Base-by-base conservation (phyloP, 2,888 invertebrate species). In the Lamproptera curius region DNA sequence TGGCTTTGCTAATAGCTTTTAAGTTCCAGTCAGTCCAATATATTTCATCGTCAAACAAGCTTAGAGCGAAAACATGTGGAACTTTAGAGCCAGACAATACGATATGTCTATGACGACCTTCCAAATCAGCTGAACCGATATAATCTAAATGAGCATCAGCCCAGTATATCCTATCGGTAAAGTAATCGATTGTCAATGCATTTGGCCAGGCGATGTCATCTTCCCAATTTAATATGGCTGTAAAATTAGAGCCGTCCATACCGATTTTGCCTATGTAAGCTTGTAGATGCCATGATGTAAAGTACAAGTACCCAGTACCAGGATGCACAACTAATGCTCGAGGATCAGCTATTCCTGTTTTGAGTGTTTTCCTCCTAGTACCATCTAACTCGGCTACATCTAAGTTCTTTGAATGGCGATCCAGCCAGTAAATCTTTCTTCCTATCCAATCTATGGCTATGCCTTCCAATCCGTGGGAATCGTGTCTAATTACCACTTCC, bases 1-100 rank as follows among this genome's bases (percentile, higher is more conserved):
- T 94, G 0, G 98, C 97, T 60, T 93, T 91, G 57, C 94, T 92
- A 44, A 99, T 95, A 0, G 95, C 95, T 73, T 97, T 97, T 41
- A 97, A 82, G 74, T 99, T 99, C 99, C 99, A 99, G 73, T 99
- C 99, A 0, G 98, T 97, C 98, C 98, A 99, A 82, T 94, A 99
- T 14, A 96, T 90, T 61, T 90, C 93, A 64, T 98, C 97, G 66
- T 98, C 99, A 73, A 99, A 98, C 0, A 98, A 89, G 8, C 95
- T 93, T 36, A 99, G 86, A 0, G 98, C 98, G 65, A 98, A 99
- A 0, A 98, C 97, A 73, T 99, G 99, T 0, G 99, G 98, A 0
- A 98, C 97, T 39, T 91, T 87, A 2, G 88, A 76, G 0, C 96
- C 96, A 0, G 94, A 93, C 1, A 97, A 69, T 0, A 94, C 96